Percentiles rank a stretch among this genome's conserved stretches.
Conservation (phyloP, 2,888 invertebrate species). For the Matsumyia berberina region DNA sequence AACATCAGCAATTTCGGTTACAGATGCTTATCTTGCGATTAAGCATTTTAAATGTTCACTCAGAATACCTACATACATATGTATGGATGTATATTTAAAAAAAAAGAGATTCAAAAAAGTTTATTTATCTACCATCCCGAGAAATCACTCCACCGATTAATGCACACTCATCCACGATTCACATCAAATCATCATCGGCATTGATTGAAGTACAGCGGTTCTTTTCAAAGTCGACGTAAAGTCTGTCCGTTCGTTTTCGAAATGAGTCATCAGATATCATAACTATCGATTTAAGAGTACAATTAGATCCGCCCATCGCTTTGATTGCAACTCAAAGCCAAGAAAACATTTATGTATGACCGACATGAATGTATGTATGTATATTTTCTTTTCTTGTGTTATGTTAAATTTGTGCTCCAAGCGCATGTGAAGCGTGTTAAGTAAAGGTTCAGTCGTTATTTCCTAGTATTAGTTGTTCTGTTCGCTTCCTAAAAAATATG, state of each 20-base stretch:
- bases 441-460: constrained; percentile 13
- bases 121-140: constrained; percentile 42
- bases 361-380: constrained; percentile 4
- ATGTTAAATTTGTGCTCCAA: constrained; percentile 40
- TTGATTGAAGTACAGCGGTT: constrained; percentile 76
- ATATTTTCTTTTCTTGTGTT: constrained; percentile 50
- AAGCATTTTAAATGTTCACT: constrained; percentile 31
- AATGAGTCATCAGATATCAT: constrained; percentile 76
- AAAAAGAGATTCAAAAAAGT: constrained; percentile 19
- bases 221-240: constrained; percentile 73
- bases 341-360: constrained; percentile 61
- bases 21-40: constrained; percentile 24
- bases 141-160: constrained; percentile 64
- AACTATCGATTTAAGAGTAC: constrained; percentile 76
- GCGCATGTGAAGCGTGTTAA: constrained; percentile 41
- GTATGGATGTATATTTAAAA: no score
- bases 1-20: not conserved
- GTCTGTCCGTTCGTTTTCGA: constrained; percentile 71
- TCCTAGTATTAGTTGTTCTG: not conserved
- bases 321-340: constrained; percentile 74
- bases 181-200: constrained; percentile 75
- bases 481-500: not conserved
- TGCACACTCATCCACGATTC: constrained; percentile 73
- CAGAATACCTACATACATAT: constrained; percentile 3
- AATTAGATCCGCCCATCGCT: constrained; percentile 75